A percentile compares a stretch with the other conserved stretches of the same genome.
Evolutionary conservation across 2,797 vertebrate genomes (phyloP).

Genomic region (Pogoniulus pusillus): DNA sequence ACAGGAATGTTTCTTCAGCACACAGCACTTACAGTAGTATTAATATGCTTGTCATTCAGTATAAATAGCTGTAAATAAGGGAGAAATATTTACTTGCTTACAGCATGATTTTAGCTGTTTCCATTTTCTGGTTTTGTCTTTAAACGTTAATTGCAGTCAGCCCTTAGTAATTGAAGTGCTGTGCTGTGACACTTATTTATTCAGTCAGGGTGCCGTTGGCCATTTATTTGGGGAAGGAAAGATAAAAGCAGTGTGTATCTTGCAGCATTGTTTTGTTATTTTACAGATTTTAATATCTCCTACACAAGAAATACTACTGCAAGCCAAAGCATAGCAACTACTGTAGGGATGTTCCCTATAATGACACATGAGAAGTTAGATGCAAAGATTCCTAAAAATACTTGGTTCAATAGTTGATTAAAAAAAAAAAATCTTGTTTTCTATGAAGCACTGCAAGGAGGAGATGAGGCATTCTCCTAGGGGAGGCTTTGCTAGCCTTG

Average conservation of each 20-base stretch:
- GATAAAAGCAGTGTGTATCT: background rate
- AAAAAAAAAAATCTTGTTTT: background rate
- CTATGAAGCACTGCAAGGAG: background rate
- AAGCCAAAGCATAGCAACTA: background rate
- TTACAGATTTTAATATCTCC: background rate
- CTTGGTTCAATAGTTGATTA: background rate
- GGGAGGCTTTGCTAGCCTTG: background rate
- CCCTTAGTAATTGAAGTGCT: background rate
- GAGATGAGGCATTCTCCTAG: background rate
- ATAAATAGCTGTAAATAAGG: background rate
- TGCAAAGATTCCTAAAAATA: background rate
- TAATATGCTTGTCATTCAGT: background rate
- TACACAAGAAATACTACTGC: background rate
- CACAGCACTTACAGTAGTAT: background rate
- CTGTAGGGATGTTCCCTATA: background rate
- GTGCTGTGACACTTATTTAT: background rate
- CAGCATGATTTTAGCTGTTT: background rate
- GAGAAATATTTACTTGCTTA: background rate
- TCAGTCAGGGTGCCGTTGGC: background rate
- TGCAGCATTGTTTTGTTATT: background rate
- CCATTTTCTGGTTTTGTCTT: background rate
- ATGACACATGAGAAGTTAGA: background rate
- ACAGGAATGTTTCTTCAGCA: background rate
- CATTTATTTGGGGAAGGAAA: background rate
- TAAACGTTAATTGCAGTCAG: background rate